Conservation (phyloP, 2,113 vertebrate species). For the Platycercus adscitus region DNA sequence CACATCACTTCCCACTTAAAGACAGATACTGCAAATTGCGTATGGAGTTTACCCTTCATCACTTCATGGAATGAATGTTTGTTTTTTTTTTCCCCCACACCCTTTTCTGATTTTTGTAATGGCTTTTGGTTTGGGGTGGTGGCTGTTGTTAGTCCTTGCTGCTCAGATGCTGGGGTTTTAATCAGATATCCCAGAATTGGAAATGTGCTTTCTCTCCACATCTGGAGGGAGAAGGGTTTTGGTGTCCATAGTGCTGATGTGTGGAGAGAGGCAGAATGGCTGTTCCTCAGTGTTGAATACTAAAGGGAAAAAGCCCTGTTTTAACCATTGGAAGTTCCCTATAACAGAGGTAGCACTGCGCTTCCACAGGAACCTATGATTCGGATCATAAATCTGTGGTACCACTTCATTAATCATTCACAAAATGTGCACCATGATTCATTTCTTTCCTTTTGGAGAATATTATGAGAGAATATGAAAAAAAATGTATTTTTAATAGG, state of each 20-base stretch:
- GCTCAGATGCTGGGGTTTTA: background rate
- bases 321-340: background rate
- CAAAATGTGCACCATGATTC: conserved; percentile 7
- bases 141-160: background rate
- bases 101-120: background rate
- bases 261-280: background rate
- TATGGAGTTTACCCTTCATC: background rate
- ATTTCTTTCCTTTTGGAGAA: conserved; percentile 24
- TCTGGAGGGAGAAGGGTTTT: background rate
- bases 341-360: background rate
- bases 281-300: background rate
- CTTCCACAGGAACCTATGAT: background rate
- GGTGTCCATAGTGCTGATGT: background rate
- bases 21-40: background rate
- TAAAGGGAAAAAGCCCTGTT: background rate
- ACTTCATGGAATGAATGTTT: background rate
- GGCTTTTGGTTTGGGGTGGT: background rate
- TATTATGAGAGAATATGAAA: conserved; percentile 42
- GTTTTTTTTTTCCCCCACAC: background rate
- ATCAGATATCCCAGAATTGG: background rate
- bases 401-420: conserved; percentile 58
- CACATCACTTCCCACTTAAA: background rate
- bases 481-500: conserved; percentile 63
- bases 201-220: background rate
- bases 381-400: conserved; percentile 23